Evolutionary conservation across 2,113 vertebrate genomes (phyloP).

Genomic region (Chamaea fasciata): DNA sequence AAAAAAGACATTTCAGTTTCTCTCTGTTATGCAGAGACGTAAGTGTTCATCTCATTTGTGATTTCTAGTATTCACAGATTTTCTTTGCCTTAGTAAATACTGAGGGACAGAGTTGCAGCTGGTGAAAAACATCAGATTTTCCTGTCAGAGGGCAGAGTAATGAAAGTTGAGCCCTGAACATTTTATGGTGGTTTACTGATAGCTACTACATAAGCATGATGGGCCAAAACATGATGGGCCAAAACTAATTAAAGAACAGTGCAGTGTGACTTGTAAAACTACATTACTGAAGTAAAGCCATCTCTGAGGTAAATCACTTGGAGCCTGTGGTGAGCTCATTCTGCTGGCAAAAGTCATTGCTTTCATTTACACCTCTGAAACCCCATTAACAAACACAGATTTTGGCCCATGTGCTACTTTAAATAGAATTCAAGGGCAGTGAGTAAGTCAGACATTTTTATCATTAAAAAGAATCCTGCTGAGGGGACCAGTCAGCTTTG

Average conservation of each 20-base stretch:
- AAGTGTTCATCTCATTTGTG: neutral
- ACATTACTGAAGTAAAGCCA: neutral
- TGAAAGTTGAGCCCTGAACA: neutral
- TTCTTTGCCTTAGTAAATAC: neutral
- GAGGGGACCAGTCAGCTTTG: neutral
- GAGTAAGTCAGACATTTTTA: neutral
- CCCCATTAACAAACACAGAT: neutral
- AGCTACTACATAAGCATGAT: neutral
- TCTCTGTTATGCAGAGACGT: neutral
- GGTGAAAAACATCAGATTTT: neutral
- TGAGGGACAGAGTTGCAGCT: neutral
- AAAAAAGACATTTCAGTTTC: neutral
- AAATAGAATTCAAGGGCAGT: neutral
- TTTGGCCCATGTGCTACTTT: neutral
- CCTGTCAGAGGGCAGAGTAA: neutral
- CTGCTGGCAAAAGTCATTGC: neutral
- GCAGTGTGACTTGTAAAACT: neutral
- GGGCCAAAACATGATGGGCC: neutral
- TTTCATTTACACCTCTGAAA: conserved; percentile 15
- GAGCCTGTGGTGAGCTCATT: neutral
- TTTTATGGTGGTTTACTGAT: neutral
- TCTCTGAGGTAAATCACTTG: neutral
- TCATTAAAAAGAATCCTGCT: conserved; percentile 14
- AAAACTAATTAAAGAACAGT: neutral
- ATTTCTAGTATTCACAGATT: neutral